Percentiles rank a stretch among this genome's conserved stretches.
These are phyloP conservation scores for Tetramorium bicarinatum DNA, from an alignment of 2,888 invertebrate species.

Conservation along the genomic window DNA sequence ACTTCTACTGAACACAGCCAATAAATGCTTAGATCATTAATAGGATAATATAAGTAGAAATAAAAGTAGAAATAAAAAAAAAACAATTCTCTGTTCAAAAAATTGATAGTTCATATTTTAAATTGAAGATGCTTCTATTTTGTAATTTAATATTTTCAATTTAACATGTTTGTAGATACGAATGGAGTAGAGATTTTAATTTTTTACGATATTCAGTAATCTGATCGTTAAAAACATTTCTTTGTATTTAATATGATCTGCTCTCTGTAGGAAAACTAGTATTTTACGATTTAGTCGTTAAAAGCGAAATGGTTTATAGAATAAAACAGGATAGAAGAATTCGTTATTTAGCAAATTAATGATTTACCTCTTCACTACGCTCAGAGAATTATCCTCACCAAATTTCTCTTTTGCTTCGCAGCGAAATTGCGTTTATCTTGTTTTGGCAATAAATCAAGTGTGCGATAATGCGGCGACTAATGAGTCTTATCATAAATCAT, in stretches of 20 bases:
- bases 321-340: neutral
- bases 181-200: neutral
- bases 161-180: neutral
- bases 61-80: neutral
- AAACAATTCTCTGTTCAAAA: neutral
- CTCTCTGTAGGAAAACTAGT: neutral
- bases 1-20: too few species aligned
- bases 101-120: neutral
- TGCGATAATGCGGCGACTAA: conserved; percentile 29
- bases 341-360: conserved; percentile 40
- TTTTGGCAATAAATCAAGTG: conserved; percentile 50
- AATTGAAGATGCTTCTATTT: neutral
- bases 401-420: neutral
- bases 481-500: conserved; percentile 52
- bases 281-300: conserved; percentile 6
- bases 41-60: neutral
- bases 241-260: conserved; percentile 3
- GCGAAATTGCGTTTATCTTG: conserved; percentile 32
- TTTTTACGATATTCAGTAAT: neutral
- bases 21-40: neutral
- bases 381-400: neutral
- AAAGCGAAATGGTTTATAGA: conserved; percentile 3
- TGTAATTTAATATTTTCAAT: neutral
- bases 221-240: neutral
- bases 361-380: neutral